Conservation (phyloP, 1,140 invertebrate species). For the Diorhabda sublineata region DNA sequence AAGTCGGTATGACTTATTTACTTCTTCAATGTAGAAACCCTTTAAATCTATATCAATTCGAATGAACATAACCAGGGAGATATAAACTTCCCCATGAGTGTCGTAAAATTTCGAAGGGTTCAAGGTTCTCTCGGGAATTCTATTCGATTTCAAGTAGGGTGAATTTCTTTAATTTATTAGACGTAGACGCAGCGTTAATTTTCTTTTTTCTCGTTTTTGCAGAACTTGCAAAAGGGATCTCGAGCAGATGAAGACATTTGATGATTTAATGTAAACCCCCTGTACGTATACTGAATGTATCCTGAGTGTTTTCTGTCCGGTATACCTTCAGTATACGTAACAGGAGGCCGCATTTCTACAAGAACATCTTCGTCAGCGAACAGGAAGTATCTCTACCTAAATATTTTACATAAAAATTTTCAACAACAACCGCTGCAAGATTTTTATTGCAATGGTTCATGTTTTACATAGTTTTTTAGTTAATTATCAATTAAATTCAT, state of each 20-base stretch:
- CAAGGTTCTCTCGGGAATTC: background rate
- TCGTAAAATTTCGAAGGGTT: background rate
- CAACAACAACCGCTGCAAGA: too few relatives aligned
- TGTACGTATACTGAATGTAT: conserved; percentile 99
- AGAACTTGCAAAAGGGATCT: background rate
- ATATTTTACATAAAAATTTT: too few relatives aligned
- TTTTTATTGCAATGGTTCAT: too few relatives aligned
- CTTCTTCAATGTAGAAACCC: conserved; percentile 30
- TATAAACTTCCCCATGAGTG: background rate
- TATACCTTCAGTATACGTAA: conserved; percentile 99
- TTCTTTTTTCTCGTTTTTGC: background rate
- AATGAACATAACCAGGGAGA: background rate
- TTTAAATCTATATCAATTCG: conserved; percentile 42
- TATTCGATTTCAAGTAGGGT: background rate
- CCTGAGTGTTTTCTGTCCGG: conserved; percentile 96
- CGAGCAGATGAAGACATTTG: conserved; percentile 9
- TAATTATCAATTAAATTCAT: too few relatives aligned
- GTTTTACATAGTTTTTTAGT: too few relatives aligned
- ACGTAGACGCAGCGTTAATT: background rate
- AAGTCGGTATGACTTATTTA: too few relatives aligned
- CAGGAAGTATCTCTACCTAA: background rate
- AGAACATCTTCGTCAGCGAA: conserved; percentile 26
- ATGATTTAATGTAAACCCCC: conserved; percentile 70
- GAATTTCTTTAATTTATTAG: background rate
- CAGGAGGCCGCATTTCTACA: conserved; percentile 82